A percentile compares a stretch with the other conserved stretches of the same genome.
phyloP scores from a whole-genome alignment of 2,113 vertebrate species.

The Ursus arctos region DNA sequence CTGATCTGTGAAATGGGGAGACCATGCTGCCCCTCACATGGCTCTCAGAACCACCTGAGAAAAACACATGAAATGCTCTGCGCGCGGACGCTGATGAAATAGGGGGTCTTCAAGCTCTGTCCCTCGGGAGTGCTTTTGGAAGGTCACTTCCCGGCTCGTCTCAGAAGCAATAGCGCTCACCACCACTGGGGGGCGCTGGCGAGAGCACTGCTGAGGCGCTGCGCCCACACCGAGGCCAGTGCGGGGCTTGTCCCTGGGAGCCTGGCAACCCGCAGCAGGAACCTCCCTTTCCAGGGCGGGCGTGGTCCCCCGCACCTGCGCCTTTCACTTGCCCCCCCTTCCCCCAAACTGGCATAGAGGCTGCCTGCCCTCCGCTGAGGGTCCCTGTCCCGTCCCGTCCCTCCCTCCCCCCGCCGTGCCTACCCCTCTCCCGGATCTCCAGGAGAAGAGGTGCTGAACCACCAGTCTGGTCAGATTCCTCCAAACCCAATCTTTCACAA shows the following conservation, averaged over 20 bases:
- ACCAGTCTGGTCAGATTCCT: neutral
- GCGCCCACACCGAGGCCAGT: accelerated
- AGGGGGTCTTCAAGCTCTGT: neutral
- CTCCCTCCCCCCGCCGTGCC: neutral
- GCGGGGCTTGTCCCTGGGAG: neutral
- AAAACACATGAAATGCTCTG: neutral
- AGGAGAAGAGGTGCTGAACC: neutral
- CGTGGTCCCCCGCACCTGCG: neutral
- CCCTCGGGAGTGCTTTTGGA: neutral
- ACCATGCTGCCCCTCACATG: neutral
- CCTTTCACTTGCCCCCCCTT: too few species aligned
- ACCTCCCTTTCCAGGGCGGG: neutral
- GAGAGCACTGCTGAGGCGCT: neutral
- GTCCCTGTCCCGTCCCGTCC: neutral
- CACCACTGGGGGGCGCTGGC: neutral
- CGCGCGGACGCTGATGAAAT: neutral
- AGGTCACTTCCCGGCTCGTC: neutral
- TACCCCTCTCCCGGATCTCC: neutral
- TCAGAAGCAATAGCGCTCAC: neutral
- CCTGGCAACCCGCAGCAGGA: accelerated
- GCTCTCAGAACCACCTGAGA: neutral
- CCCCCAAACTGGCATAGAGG: neutral
- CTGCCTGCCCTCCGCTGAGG: neutral
- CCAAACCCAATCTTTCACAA: neutral
- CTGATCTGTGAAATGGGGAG: neutral